Percentiles rank a stretch among this genome's conserved stretches.
Evolutionary conservation across 2,888 invertebrate species (phyloP).

Genomic region (Aspidapion aeneum): DNA sequence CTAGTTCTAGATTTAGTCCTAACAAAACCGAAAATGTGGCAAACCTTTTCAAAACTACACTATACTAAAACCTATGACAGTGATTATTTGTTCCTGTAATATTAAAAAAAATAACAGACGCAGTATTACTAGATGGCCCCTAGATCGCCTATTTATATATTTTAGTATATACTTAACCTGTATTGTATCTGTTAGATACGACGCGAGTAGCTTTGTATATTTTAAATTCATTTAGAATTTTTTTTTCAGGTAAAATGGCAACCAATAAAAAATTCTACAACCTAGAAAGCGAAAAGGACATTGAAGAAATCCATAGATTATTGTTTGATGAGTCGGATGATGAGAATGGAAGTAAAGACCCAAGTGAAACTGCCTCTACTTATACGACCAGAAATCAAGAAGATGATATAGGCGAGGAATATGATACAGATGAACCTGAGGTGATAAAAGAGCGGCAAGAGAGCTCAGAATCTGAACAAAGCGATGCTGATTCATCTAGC

Average conservation of each 20-base stretch:
- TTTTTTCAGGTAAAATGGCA: neutral
- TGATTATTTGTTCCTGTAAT: too few species aligned
- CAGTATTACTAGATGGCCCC: too few species aligned
- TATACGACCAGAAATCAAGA: neutral
- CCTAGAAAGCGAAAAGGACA: neutral
- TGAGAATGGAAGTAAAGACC: neutral
- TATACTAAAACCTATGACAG: too few species aligned
- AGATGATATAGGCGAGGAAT: constrained; percentile 4
- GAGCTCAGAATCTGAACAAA: constrained; percentile 4
- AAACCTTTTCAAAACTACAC: too few species aligned
- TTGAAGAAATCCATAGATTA: neutral
- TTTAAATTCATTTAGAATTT: neutral
- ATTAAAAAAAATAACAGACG: too few species aligned
- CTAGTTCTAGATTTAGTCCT: too few species aligned
- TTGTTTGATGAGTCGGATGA: neutral
- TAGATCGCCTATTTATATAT: too few species aligned
- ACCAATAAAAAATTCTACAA: neutral
- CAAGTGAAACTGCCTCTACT: neutral
- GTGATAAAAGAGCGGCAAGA: constrained; percentile 4
- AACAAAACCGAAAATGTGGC: too few species aligned
- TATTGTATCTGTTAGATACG: neutral
- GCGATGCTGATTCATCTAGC: neutral
- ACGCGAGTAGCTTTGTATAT: neutral
- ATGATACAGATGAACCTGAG: constrained; percentile 5
- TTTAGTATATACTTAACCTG: neutral